These are phyloP conservation scores for Eubucco bourcierii DNA, from an alignment of 2,113 vertebrate species.

Conservation along the genomic window DNA sequence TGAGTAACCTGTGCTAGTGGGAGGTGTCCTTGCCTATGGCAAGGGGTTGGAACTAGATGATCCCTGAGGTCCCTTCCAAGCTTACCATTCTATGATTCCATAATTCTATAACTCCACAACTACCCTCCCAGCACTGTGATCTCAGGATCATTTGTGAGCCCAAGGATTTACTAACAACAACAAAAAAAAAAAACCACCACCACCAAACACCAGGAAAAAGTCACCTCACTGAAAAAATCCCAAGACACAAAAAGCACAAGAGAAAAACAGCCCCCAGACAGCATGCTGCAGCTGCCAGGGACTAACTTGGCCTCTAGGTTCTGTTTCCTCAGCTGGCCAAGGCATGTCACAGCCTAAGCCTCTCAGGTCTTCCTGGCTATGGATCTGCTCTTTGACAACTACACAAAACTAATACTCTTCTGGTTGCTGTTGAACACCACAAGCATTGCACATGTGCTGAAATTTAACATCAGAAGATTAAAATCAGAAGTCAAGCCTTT, in stretches of 20 bases:
- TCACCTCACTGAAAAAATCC: neutral
- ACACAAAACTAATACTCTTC: neutral
- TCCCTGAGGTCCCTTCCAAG: too few relatives aligned
- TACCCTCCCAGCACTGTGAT: neutral
- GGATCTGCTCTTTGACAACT: neutral
- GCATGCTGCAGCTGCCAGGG: neutral
- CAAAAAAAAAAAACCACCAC: too few relatives aligned
- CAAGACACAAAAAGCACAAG: neutral
- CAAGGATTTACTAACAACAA: neutral
- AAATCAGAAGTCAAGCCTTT: neutral
- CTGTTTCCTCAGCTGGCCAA: neutral
- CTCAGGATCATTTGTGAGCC: neutral
- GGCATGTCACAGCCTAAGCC: neutral
- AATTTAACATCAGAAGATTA: neutral
- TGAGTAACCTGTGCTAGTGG: too few relatives aligned
- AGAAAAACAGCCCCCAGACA: neutral
- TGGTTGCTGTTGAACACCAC: neutral
- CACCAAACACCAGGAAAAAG: neutral
- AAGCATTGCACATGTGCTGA: neutral
- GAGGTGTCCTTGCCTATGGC: too few relatives aligned
- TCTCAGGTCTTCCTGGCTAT: neutral
- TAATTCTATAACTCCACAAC: too few relatives aligned
- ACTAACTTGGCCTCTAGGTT: neutral
- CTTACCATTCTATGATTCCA: too few relatives aligned
- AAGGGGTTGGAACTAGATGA: too few relatives aligned